Base-by-base conservation (phyloP, 2,113 vertebrate genomes). In the Orientallactaga bullata region DNA sequence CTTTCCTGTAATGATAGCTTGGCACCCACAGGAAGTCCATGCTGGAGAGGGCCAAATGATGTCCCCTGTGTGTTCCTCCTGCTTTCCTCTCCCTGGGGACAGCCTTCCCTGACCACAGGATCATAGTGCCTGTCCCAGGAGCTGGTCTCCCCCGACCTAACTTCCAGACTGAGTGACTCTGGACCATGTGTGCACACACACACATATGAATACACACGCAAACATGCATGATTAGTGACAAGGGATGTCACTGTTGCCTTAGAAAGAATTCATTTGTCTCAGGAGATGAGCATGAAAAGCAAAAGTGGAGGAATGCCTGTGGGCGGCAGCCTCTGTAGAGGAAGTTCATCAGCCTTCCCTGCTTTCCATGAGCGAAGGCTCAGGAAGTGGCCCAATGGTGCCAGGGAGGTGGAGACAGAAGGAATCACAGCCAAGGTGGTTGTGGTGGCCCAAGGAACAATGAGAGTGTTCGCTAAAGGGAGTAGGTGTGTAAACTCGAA, bases 401-500 rank as follows among this genome's bases (percentile, higher is more conserved):
- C 55, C 5, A 26, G 35, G n/a, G 20, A 3, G 7, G 21, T 1
- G 2, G 1, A 12, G 4, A 16, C 8, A 77, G 55, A 3, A 13
- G 5, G 13, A 39, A 17, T 58, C 18, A 5, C 68, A 65, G 80
- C 23, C 4, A 17, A 51, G 28, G 10, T 23, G 30, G 47, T 47
- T 5, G 23, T 21, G 47, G 39, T 81, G 88, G 18, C 71, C 61
- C 12, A 5, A 16, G 0, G 7, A 17, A 63, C 24, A 24, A 21
- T 15, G n/a, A 78, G 72, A 2, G 6, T 55, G 76, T 37, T 76
- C 73, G 81, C 24, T 30, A 68, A 65, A 51, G 12, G 20, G 74
- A n/a, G 15, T 63, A 15, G 17, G 30, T 17, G 12, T 73, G 21
- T 80, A 61, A 73, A 65, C 66, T 7, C 91, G 71, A 39, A 28